A percentile compares a stretch with the other conserved stretches of the same genome.
phyloP scores from a whole-genome alignment of 2,888 invertebrate genomes.

The Cylindroiulus punctatus region DNA sequence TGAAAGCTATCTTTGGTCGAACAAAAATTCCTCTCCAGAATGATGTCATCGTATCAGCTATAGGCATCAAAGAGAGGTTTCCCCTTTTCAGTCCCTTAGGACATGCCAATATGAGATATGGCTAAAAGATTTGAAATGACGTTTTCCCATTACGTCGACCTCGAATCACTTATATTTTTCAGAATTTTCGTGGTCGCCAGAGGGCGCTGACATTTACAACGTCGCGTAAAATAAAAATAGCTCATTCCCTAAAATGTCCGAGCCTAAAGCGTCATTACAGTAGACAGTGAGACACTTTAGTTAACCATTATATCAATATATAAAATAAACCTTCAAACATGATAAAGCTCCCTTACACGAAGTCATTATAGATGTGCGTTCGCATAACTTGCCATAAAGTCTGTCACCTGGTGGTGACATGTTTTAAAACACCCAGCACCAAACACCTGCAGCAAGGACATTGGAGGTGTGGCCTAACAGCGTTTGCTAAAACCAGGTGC shows the following conservation, averaged over 20 bases:
- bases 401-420: too few relatives aligned
- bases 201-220: conserved; percentile 24
- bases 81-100: conserved; percentile 15
- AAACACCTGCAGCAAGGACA: too few relatives aligned
- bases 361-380: too few relatives aligned
- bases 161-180: neutral
- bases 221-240: neutral
- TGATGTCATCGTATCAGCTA: neutral
- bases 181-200: neutral
- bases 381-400: too few relatives aligned
- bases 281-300: neutral
- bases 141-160: conserved; percentile 10
- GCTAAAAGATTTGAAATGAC: conserved; percentile 26
- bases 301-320: too few relatives aligned
- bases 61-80: conserved; percentile 11
- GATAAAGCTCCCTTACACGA: too few relatives aligned
- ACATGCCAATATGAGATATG: conserved; percentile 4
- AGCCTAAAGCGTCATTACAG: neutral
- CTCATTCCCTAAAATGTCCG: neutral
- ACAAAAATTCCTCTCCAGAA: neutral
- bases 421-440: too few relatives aligned
- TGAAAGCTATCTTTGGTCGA: neutral
- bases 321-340: too few relatives aligned
- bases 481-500: too few relatives aligned
- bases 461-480: too few relatives aligned